Evolutionary conservation across 2,113 vertebrate genomes (phyloP).

Genomic region (Accipiter cooperii): DNA sequence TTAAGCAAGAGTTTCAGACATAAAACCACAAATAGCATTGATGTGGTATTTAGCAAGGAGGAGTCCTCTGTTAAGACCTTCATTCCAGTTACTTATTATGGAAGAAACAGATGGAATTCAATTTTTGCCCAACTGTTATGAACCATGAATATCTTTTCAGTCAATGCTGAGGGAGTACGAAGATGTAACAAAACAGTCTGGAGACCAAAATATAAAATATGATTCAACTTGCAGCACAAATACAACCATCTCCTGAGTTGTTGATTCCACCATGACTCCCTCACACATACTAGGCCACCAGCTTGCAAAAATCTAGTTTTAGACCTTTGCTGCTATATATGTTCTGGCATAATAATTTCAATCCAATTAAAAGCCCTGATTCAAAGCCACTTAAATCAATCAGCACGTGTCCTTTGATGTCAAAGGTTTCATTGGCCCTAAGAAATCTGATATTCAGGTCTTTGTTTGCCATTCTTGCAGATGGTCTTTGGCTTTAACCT

Average conservation of each 20-base stretch:
- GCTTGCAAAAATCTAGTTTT: not conserved
- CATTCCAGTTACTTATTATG: not conserved
- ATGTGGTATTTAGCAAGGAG: not conserved
- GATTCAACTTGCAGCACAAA: not conserved
- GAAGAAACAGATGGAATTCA: constrained; percentile 43
- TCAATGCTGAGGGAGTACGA: not conserved
- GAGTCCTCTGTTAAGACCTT: not conserved
- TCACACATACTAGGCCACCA: not conserved
- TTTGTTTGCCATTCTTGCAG: not conserved
- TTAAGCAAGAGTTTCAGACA: not conserved
- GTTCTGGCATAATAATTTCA: not conserved
- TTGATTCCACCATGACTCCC: not conserved
- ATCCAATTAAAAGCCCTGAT: not conserved
- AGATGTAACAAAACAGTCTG: not conserved
- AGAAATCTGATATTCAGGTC: not conserved
- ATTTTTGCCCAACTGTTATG: not conserved
- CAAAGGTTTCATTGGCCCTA: not conserved
- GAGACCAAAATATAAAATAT: constrained; percentile 11
- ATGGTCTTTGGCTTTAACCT: not conserved
- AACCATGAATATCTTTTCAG: not conserved
- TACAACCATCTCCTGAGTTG: not conserved
- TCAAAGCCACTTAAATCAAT: not conserved
- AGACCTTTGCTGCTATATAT: not conserved
- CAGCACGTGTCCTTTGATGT: not conserved
- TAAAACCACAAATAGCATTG: not conserved